Evolutionary conservation across 2,113 vertebrate genomes (phyloP), one percentile per base, ranked within the genome.

Genomic region (Sakesphorus luctuosus): DNA sequence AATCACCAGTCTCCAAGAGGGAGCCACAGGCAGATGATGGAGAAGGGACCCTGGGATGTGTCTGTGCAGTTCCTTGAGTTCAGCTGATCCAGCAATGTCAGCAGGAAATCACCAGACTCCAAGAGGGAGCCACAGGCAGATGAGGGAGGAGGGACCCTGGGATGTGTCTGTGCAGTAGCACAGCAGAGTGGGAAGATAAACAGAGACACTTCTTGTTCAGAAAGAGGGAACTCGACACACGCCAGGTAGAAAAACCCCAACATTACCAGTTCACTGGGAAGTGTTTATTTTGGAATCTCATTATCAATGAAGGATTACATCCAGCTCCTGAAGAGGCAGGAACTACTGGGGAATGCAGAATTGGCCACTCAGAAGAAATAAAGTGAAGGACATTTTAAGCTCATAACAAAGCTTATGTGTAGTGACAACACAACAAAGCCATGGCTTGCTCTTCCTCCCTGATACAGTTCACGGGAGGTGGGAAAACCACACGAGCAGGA

Each of bases 291-390:
- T 74, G 66, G 69, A 90, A 74, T 73, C 72, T 92, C 87, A 68
- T 87, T 89, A 84, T 82, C 77, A 67, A 35, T 61, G 76, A 95
- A 74, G 68, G 85, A 95, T 92, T 91, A 92, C 84, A 93, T 63
- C 8, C 69, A 75, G 76, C 43, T 91, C 71, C 72, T 43, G 89
- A 92, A 82, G 44, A 94, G 84, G 66, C 73, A 61, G 68, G 59
- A 91, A 65, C 71, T 28, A 29, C 18, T 9, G 33, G n/a, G 36
- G 63, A 85, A 84, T 40, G 55, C 49, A 35, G 66, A 71, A 73
- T 35, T 36, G 84, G 31, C 66, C 13, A 1, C 19, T 76, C 9
- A 31, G 73, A 77, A 91, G 43, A 74, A 84, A 89, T 23, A 62
- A 92, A 92, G 65, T 33, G 66, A 68, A 59, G 80, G 84, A 61